A percentile compares a stretch with the other conserved stretches of the same genome.
These are phyloP conservation scores for Halesus radiatus DNA, from an alignment of 1,140 invertebrate species.

Conservation along the genomic window DNA sequence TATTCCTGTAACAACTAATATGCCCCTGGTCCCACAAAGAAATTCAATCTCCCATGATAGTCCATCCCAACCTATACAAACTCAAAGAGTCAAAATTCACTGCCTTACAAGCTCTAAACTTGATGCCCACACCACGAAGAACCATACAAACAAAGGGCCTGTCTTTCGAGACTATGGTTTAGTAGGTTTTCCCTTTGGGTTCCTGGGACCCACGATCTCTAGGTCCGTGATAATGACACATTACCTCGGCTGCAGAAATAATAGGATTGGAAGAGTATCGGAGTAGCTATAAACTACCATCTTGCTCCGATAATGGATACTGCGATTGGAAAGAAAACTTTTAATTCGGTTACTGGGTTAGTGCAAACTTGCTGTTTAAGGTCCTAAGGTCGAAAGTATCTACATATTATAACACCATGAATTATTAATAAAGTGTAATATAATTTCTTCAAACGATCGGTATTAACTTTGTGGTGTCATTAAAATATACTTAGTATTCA, in stretches of 20 bases:
- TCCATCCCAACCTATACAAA: constrained; percentile 5
- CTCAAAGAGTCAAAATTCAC: background rate
- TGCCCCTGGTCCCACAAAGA: background rate
- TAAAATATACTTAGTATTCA: no score
- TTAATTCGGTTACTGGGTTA: constrained; percentile 31
- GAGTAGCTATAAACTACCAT: background rate
- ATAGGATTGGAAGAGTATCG: background rate
- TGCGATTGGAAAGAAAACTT: constrained; percentile 8
- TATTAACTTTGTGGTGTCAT: no score
- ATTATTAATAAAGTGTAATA: no score
- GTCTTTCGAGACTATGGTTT: background rate
- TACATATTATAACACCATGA: no score
- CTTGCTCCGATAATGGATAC: constrained; percentile 14
- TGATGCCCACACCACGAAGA: background rate
- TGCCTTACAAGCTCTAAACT: background rate
- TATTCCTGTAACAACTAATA: constrained; percentile 1
- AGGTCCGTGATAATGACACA: constrained; percentile 40
- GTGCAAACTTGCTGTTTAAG: background rate
- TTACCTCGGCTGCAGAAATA: constrained; percentile 19
- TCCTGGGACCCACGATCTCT: constrained; percentile 10
- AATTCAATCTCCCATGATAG: constrained; percentile 34
- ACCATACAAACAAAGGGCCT: background rate
- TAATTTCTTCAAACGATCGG: no score
- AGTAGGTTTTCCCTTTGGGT: background rate
- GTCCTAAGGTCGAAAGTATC: background rate